A percentile compares a stretch with the other conserved stretches of the same genome.
phyloP scores from a whole-genome alignment of 2,888 invertebrate species.

The Thera obeliscata region DNA sequence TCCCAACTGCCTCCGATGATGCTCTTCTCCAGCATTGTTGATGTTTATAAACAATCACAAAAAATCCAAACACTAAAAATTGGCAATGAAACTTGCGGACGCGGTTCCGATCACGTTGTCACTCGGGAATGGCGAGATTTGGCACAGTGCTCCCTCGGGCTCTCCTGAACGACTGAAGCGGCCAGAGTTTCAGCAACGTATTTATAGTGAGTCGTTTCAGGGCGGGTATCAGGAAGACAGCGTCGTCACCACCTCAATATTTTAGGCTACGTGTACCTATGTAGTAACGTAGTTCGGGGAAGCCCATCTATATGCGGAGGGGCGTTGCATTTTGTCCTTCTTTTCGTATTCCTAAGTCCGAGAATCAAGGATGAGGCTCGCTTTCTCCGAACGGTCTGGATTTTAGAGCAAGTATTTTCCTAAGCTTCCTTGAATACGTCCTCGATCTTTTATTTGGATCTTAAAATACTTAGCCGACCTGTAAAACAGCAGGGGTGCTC shows the following conservation, averaged over 20 bases:
- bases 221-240: slow-evolving; percentile 73
- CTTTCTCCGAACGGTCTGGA: slow-evolving; percentile 32
- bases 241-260: slow-evolving; percentile 69
- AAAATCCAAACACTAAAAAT: slow-evolving; percentile 49
- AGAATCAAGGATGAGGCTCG: slow-evolving; percentile 37
- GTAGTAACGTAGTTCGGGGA: slow-evolving; percentile 75
- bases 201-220: slow-evolving; percentile 72
- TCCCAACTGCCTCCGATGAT: slow-evolving; percentile 80
- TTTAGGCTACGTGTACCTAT: slow-evolving; percentile 58
- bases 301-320: slow-evolving; percentile 67
- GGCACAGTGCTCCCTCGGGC: slow-evolving; percentile 72
- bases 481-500: slow-evolving; percentile 9
- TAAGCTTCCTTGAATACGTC: slow-evolving; percentile 31
- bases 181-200: slow-evolving; percentile 68
- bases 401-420: slow-evolving; percentile 36
- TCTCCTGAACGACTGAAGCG: slow-evolving; percentile 79
- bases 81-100: slow-evolving; percentile 42
- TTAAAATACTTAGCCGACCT: slow-evolving; percentile 14
- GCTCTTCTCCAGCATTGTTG: slow-evolving; percentile 77
- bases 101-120: slow-evolving; percentile 70
- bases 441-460: slow-evolving; percentile 19
- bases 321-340: slow-evolving; percentile 49
- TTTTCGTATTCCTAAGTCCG: slow-evolving; percentile 49
- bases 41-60: slow-evolving; percentile 52
- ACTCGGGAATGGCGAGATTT: slow-evolving; percentile 62